Evolutionary conservation across 2,888 invertebrate species (phyloP).

Genomic region (Entomobrya proxima): DNA sequence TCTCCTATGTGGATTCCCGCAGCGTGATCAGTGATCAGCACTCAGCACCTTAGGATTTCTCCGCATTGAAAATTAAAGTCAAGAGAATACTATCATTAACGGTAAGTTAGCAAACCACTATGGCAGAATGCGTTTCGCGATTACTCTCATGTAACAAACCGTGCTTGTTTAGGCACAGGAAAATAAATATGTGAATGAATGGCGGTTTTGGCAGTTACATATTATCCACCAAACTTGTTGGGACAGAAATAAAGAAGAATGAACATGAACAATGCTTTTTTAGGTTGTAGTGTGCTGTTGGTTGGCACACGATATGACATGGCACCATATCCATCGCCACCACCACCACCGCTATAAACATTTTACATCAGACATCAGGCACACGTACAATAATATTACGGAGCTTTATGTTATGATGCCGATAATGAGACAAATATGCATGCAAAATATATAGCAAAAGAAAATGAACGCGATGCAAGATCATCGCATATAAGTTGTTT

Average conservation of each 20-base stretch:
- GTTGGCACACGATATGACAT: neutral
- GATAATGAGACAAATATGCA: slow-evolving; percentile 60
- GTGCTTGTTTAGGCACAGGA: no score
- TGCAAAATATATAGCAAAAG: slow-evolving; percentile 38
- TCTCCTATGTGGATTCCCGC: neutral
- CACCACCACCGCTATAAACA: no score
- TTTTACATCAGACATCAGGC: no score
- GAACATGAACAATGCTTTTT: neutral
- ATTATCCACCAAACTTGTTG: neutral
- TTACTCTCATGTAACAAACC: no score
- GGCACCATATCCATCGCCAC: neutral
- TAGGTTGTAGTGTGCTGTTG: no score
- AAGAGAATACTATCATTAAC: neutral
- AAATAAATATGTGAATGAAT: no score
- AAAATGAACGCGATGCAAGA: neutral
- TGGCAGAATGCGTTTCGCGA: neutral
- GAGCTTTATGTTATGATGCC: neutral
- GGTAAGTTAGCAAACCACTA: neutral
- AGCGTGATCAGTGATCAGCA: no score
- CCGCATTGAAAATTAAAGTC: neutral
- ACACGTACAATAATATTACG: no score
- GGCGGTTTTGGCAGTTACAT: neutral
- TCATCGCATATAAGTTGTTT: no score
- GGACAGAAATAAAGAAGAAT: neutral
- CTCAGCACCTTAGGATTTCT: neutral